These are phyloP conservation scores for Dreissena rostriformis DNA, from an alignment of 1,140 invertebrate species.

Conservation along the genomic window DNA sequence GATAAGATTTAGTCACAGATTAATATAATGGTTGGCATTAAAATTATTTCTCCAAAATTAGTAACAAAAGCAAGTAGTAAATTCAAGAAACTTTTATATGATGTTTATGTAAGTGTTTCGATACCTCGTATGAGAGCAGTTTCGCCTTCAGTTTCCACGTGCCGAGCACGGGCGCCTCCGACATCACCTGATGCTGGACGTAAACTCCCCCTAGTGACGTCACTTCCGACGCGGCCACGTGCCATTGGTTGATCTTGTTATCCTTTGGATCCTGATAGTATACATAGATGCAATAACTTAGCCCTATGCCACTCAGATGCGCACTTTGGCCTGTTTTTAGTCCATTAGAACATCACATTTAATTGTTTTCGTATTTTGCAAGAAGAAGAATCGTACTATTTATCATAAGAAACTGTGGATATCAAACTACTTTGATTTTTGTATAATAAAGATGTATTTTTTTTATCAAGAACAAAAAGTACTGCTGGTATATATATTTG, in stretches of 20 bases:
- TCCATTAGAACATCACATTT: too few relatives aligned
- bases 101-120: not conserved
- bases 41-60: not conserved
- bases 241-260: constrained; percentile 71
- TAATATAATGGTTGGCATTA: not conserved
- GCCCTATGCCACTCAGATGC: not conserved
- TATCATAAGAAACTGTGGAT: not conserved
- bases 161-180: constrained; percentile 62
- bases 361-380: not conserved
- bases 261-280: constrained; percentile 62
- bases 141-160: constrained; percentile 66
- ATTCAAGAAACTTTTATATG: not conserved
- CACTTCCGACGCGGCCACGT: constrained; percentile 35
- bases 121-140: constrained; percentile 36
- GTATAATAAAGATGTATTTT: not conserved
- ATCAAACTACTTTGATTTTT: not conserved
- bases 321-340: not conserved
- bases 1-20: not conserved
- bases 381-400: not conserved
- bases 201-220: constrained; percentile 54
- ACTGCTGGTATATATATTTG: not conserved
- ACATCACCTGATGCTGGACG: constrained; percentile 56
- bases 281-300: not conserved
- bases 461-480: not conserved
- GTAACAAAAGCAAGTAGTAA: not conserved